Conservation (phyloP, 2,888 invertebrate genomes). For the Psylliodes chrysocephalus region DNA sequence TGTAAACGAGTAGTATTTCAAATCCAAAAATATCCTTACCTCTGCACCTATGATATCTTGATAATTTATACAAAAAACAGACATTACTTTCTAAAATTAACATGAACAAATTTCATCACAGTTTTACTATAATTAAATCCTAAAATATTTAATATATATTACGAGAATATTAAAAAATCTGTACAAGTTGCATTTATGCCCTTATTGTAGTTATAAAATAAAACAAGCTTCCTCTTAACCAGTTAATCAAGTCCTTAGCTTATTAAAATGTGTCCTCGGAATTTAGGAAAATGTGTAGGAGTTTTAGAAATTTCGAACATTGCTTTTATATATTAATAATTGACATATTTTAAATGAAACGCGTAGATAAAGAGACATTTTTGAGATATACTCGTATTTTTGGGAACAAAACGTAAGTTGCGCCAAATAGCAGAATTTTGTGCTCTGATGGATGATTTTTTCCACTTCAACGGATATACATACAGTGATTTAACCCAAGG, state of each 20-base stretch:
- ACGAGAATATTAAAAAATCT: slow-evolving; percentile 57
- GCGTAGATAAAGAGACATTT: no score
- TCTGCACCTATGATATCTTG: slow-evolving; percentile 20
- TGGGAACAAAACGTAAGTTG: no score
- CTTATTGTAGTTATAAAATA: slow-evolving; percentile 48
- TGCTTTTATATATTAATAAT: no score
- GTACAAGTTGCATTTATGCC: slow-evolving; percentile 50
- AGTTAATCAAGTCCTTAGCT: slow-evolving; percentile 40
- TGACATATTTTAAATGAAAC: no score
- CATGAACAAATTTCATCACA: slow-evolving; percentile 54
- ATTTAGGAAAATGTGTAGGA: background rate
- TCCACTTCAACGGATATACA: no score
- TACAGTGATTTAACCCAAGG: no score
- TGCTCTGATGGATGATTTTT: no score
- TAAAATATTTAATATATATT: slow-evolving; percentile 48
- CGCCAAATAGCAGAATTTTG: no score
- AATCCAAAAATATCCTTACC: slow-evolving; percentile 9
- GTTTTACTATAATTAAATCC: slow-evolving; percentile 55
- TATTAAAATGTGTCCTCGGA: slow-evolving; percentile 1
- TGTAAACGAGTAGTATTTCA: no score
- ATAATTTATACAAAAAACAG: slow-evolving; percentile 30
- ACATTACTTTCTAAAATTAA: slow-evolving; percentile 43
- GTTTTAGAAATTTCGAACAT: background rate
- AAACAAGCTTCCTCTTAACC: slow-evolving; percentile 41
- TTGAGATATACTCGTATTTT: no score